Percentiles rank a stretch among this genome's conserved stretches.
Evolutionary conservation across 1,140 invertebrate genomes (phyloP).

Genomic region (Lepidostoma basale): DNA sequence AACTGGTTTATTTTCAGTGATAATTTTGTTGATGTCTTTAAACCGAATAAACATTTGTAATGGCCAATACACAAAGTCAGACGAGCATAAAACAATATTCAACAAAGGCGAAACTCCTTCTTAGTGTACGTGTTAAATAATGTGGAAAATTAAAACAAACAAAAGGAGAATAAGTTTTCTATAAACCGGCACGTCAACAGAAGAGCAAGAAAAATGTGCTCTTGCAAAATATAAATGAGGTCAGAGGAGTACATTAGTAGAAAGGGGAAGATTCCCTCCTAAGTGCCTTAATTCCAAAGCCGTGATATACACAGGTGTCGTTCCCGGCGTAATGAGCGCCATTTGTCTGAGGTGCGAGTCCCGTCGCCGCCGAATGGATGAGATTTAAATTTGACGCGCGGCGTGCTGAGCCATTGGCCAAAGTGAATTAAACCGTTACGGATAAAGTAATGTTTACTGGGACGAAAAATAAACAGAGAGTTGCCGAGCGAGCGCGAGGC

Average conservation of each 20-base stretch:
- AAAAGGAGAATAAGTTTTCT: no score
- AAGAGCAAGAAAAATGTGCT: not conserved
- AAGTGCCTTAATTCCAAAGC: conserved; percentile 25
- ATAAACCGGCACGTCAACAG: no score
- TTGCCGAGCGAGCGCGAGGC: not conserved
- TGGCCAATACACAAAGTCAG: no score
- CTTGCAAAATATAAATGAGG: conserved; percentile 14
- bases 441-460: conserved; percentile 21
- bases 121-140: no score
- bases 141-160: no score
- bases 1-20: no score
- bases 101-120: no score
- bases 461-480: conserved; percentile 11
- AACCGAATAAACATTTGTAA: no score
- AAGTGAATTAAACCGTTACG: conserved; percentile 30
- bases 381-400: conserved; percentile 39
- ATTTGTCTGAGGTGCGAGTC: conserved; percentile 27
- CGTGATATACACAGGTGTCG: conserved; percentile 29
- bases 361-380: conserved; percentile 6
- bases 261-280: conserved; percentile 10
- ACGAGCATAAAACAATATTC: no score
- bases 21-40: no score
- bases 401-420: conserved; percentile 12
- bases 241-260: conserved; percentile 2
- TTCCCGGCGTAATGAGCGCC: conserved; percentile 31